These are phyloP conservation scores for Alviniconcha strummeri DNA, from an alignment of 2,888 invertebrate genomes.

Conservation along the genomic window DNA sequence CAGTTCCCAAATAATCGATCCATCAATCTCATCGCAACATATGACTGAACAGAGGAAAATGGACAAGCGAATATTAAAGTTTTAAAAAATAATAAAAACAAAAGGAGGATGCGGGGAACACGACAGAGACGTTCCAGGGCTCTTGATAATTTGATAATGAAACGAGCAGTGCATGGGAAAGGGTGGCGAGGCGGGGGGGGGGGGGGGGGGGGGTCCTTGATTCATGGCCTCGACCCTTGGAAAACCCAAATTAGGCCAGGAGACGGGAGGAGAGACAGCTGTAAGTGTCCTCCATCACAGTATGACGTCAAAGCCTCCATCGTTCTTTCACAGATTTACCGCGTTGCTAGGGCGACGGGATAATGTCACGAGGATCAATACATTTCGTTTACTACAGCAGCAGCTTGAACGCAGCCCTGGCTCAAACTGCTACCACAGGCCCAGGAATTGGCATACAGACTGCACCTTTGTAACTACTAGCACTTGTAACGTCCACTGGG, in stretches of 20 bases:
- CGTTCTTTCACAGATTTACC: slow-evolving; percentile 7
- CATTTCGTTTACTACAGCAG: neutral
- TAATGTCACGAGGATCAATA: slow-evolving; percentile 16
- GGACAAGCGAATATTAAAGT: too few species aligned
- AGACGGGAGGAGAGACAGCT: neutral
- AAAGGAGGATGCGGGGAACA: neutral
- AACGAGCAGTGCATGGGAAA: too few species aligned
- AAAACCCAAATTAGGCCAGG: neutral
- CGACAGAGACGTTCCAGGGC: neutral
- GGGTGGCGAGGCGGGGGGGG: too few species aligned
- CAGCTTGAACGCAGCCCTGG: neutral
- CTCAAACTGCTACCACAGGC: too few species aligned
- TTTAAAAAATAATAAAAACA: neutral
- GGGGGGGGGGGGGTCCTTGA: too few species aligned
- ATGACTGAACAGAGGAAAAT: too few species aligned
- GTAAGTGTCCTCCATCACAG: neutral
- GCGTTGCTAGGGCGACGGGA: slow-evolving; percentile 18
- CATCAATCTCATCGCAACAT: too few species aligned
- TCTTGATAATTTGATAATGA: too few species aligned
- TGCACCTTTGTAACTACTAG: too few species aligned
- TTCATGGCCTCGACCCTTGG: neutral
- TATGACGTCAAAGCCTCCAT: slow-evolving; percentile 25
- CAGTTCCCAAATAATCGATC: too few species aligned
- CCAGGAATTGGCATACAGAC: too few species aligned
- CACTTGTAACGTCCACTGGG: too few species aligned